These are phyloP conservation scores for Lepidurus apus DNA, from an alignment of 1,140 invertebrate genomes.

Conservation along the genomic window DNA sequence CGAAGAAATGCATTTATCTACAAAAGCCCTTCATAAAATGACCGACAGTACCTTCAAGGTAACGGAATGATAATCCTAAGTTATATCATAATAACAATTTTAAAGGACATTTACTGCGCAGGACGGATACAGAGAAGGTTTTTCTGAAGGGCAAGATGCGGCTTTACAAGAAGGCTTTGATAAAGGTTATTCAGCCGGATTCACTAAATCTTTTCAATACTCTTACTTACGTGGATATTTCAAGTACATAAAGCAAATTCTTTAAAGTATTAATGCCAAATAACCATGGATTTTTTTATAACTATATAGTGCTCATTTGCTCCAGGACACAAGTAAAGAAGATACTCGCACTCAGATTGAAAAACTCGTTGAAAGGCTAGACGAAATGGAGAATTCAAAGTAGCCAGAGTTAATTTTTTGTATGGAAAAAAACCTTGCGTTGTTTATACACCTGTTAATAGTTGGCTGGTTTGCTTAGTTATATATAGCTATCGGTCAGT, in stretches of 20 bases:
- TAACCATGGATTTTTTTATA: neutral
- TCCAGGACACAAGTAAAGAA: slow-evolving; percentile 2
- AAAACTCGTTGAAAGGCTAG: neutral
- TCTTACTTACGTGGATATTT: neutral
- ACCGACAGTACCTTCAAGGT: neutral
- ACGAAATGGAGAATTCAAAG: neutral
- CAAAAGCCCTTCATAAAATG: neutral
- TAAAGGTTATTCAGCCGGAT: slow-evolving; percentile 51
- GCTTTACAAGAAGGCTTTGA: slow-evolving; percentile 55
- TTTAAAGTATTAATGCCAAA: neutral
- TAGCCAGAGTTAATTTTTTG: neutral
- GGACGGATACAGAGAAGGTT: slow-evolving; percentile 53
- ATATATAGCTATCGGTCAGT: neutral
- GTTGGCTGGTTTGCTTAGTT: neutral
- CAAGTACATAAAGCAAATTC: neutral
- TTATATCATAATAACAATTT: neutral
- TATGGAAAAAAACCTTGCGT: neutral
- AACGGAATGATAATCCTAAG: neutral
- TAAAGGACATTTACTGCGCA: slow-evolving; percentile 39
- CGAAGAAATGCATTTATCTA: neutral
- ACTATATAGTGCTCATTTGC: neutral
- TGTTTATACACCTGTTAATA: neutral
- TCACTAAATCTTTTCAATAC: slow-evolving; percentile 36
- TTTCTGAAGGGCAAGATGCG: slow-evolving; percentile 48
- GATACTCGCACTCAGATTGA: neutral